Evolutionary conservation across 92 coral and sea anemone genomes (phyloP), one percentile per base, ranked within the genome.

Genomic region (Epizoanthus ramosus): DNA sequence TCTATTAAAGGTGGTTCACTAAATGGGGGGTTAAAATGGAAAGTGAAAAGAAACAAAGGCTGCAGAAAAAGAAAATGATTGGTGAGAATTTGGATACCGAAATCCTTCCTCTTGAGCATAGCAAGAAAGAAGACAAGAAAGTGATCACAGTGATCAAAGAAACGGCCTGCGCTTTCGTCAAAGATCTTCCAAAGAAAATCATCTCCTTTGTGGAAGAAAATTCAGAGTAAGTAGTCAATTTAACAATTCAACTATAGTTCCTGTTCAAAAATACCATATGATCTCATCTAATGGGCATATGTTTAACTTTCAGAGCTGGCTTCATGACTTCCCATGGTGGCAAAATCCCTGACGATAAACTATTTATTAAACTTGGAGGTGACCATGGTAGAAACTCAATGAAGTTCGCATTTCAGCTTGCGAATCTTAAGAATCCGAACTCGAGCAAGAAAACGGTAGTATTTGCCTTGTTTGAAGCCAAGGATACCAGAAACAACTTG

Each of bases 381-480:
- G 43, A 23, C 25, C 25, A 61, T 18, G 67, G 25, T 8, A 18
- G 25, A 61, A 23, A 23, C 19, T 61, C 67, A n/a, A 61, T 61
- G 67, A 61, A 61, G 67, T 23, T 61, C 21, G 19, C 21, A 18
- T 61, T 61, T 23, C 67, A 61, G 8, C 67, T 61, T 6, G 67
- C 67, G 9, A 61, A 61, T 23, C 67, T 61, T 23, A n/a, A 61
- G 25, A 61, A 61, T 23, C 67, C 67, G 1, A 61, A 61, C 25
- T 61, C 67, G 25, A 61, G 67, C 67, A 61, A 61, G 25, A 61
- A 61, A 23, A 61, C 67, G 67, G 67, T 61, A n/a, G 67, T 61
- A 23, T 61, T 61, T 61, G 21, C 19, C 67, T 23, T 61, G 67
- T 61, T 61, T 23, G 67, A n/a, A 61, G 25, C 67, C 67, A 61